These are phyloP conservation scores for Synanthedon formicaeformis DNA, from an alignment of 2,888 invertebrate species.

Conservation along the genomic window DNA sequence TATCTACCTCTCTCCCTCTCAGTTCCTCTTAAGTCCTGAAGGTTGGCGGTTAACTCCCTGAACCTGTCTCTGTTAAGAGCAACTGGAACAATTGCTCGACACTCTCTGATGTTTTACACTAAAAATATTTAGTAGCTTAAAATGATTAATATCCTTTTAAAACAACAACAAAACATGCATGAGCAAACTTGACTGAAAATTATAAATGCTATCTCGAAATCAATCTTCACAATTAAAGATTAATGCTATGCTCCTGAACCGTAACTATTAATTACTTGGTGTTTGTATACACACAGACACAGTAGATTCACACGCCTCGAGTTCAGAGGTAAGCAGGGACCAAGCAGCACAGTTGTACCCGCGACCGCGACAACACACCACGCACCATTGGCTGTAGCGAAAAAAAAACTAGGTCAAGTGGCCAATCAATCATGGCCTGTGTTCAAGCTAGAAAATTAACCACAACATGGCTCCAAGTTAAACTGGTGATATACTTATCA, in stretches of 20 bases:
- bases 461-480: conserved; percentile 30
- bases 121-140: no score
- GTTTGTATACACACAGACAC: conserved; percentile 17
- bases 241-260: neutral
- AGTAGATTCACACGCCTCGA: conserved; percentile 56
- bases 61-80: no score
- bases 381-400: conserved; percentile 44
- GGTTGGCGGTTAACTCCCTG: no score
- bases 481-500: conserved; percentile 22
- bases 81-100: no score
- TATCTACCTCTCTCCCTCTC: no score
- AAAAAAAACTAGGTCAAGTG: conserved; percentile 15
- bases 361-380: conserved; percentile 50
- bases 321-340: conserved; percentile 30
- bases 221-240: neutral
- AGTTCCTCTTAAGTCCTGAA: no score
- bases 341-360: conserved; percentile 37
- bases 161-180: no score
- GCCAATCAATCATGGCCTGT: conserved; percentile 47
- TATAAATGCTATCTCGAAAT: neutral
- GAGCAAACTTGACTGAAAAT: no score
- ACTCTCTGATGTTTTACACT: no score
- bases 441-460: conserved; percentile 26
- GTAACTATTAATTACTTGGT: neutral
- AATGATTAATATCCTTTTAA: no score